Evolutionary conservation across 2,113 vertebrate species (phyloP).

Genomic region (Numida meleagris): DNA sequence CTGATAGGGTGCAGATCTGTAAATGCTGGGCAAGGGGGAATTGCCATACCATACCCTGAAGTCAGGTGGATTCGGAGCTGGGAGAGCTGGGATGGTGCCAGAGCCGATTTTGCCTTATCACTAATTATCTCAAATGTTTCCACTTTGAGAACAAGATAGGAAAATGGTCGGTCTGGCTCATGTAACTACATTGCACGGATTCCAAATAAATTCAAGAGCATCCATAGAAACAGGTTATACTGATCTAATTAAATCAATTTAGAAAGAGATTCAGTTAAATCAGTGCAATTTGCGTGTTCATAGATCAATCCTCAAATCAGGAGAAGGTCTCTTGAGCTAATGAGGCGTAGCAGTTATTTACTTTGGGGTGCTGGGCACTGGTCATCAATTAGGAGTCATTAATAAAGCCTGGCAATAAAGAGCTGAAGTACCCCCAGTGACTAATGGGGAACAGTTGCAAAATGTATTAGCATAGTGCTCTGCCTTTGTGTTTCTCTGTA

Average conservation of each 20-base stretch:
- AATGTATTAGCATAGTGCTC: slow-evolving; percentile 44
- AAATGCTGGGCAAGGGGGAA: background rate
- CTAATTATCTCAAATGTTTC: slow-evolving; percentile 44
- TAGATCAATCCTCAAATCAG: slow-evolving; percentile 59
- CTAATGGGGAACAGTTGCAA: slow-evolving; percentile 63
- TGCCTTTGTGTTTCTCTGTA: slow-evolving; percentile 53
- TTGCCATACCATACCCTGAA: background rate
- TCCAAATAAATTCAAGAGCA: slow-evolving; percentile 52
- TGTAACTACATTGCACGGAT: background rate
- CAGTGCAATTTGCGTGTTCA: slow-evolving; percentile 51
- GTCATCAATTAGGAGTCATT: slow-evolving; percentile 65
- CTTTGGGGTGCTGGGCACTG: slow-evolving; percentile 58
- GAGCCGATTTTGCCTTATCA: background rate
- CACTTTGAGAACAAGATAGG: slow-evolving; percentile 18
- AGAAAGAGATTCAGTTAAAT: slow-evolving; percentile 44
- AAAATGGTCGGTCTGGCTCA: slow-evolving; percentile 14
- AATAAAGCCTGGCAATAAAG: slow-evolving; percentile 66
- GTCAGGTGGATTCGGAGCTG: background rate
- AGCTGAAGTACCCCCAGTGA: slow-evolving; percentile 44
- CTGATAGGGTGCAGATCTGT: background rate
- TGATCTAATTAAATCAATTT: slow-evolving; percentile 59
- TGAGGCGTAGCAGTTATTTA: slow-evolving; percentile 65
- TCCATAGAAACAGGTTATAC: slow-evolving; percentile 38
- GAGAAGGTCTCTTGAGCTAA: slow-evolving; percentile 60
- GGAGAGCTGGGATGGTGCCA: background rate